A percentile compares a stretch with the other conserved stretches of the same genome.
Conservation (phyloP, 1,140 invertebrate genomes). For the Pantala flavescens region DNA sequence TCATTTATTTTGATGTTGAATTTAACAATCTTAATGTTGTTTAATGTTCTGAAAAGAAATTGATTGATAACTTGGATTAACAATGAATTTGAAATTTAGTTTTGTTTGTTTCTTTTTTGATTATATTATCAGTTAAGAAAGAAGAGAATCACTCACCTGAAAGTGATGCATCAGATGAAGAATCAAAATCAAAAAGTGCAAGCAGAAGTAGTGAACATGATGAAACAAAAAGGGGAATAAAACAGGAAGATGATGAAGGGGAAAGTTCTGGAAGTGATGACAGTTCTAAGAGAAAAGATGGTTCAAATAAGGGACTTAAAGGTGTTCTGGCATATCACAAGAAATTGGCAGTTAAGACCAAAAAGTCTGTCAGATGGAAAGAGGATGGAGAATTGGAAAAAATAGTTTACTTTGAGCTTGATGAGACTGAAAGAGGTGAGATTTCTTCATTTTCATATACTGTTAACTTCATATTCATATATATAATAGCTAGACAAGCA, state of each 20-base stretch:
- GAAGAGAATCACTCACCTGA: neutral
- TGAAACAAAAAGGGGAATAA: conserved; percentile 28
- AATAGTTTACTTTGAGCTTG: conserved; percentile 79
- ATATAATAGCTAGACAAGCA: neutral
- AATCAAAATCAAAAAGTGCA: neutral
- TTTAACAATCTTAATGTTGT: too few relatives aligned
- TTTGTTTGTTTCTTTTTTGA: neutral
- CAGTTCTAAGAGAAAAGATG: conserved; percentile 7
- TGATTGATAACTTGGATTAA: too few relatives aligned
- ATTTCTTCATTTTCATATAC: conserved; percentile 16
- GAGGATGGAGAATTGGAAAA: conserved; percentile 66
- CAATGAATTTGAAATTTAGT: too few relatives aligned
- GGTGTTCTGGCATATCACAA: conserved; percentile 52
- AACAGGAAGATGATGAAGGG: conserved; percentile 13
- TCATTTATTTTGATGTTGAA: too few relatives aligned
- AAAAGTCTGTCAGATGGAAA: conserved; percentile 75
- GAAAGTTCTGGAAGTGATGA: neutral
- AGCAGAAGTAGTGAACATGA: conserved; percentile 22
- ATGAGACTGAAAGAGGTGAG: conserved; percentile 75
- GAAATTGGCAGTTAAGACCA: conserved; percentile 55
- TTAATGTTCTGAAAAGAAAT: too few relatives aligned
- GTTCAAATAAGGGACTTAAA: conserved; percentile 30
- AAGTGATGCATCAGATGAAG: neutral
- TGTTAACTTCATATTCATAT: neutral
- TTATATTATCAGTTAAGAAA: neutral